Percentiles rank a stretch among this genome's conserved stretches.
These are phyloP conservation scores for Drosophila rhopaloa DNA, from an alignment of 1,140 invertebrate genomes.

Conservation along the genomic window DNA sequence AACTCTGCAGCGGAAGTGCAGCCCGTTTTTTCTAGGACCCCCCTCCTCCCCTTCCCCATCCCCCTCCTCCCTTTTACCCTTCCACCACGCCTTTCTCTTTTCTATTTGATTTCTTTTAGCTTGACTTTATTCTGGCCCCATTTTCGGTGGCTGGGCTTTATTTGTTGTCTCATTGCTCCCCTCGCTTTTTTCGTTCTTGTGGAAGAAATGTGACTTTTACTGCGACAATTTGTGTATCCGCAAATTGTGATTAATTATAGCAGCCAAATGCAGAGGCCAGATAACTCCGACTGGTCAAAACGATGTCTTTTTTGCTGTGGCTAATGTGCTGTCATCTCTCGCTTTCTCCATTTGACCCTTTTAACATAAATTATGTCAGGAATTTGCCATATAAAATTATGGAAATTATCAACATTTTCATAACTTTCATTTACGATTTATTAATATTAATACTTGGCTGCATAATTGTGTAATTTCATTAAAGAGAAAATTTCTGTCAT, in stretches of 20 bases:
- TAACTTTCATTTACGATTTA: conserved; percentile 44
- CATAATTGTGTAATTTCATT: conserved; percentile 35
- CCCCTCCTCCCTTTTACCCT: conserved; percentile 6
- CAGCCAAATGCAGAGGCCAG: conserved; percentile 12
- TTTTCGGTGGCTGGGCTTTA: conserved; percentile 59
- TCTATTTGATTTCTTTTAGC: conserved; percentile 58
- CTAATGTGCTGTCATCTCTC: conserved; percentile 46
- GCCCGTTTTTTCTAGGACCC: conserved; percentile 42
- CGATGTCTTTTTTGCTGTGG: conserved; percentile 15
- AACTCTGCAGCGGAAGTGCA: conserved; percentile 74
- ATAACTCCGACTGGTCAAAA: conserved; percentile 46
- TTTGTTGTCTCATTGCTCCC: conserved; percentile 56
- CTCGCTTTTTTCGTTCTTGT: conserved; percentile 8
- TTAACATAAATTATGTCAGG: conserved; percentile 37
- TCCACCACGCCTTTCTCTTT: conserved; percentile 15
- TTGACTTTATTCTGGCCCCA: conserved; percentile 56
- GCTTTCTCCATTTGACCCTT: conserved; percentile 25
- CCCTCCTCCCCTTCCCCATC: not conserved
- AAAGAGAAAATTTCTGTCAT: conserved; percentile 25
- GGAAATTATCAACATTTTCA: conserved; percentile 36
- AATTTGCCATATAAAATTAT: conserved; percentile 26
- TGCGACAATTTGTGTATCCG: conserved; percentile 71
- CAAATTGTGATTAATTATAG: conserved; percentile 69
- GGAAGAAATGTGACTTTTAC: conserved; percentile 69
- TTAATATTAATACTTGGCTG: conserved; percentile 38